Conservation (phyloP, 2,113 vertebrate species). For the Aspiorhynchus laticeps region DNA sequence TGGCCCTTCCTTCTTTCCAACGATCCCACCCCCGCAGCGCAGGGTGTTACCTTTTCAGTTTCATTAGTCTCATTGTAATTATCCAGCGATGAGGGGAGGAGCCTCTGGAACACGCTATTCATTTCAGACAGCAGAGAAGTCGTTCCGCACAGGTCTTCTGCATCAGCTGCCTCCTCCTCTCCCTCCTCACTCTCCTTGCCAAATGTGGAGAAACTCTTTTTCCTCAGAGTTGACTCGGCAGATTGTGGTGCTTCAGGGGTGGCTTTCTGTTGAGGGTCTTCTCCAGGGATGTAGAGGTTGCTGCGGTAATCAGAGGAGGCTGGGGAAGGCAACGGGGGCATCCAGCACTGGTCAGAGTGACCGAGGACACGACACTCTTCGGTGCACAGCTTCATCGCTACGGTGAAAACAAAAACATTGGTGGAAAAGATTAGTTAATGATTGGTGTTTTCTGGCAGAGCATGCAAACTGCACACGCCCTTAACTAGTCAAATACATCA, state of each 20-base stretch:
- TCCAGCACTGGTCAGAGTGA: slow-evolving; percentile 98
- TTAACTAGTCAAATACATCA: slow-evolving; percentile 65
- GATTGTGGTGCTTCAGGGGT: slow-evolving; percentile 77
- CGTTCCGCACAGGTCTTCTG: slow-evolving; percentile 76
- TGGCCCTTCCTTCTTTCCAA: slow-evolving; percentile 89
- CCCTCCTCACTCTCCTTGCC: slow-evolving; percentile 81
- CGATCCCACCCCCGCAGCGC: slow-evolving; percentile 73
- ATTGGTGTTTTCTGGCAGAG: slow-evolving; percentile 24
- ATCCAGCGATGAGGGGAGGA: slow-evolving; percentile 89
- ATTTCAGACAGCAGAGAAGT: slow-evolving; percentile 92
- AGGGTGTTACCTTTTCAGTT: slow-evolving; percentile 70
- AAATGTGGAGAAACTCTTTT: slow-evolving; percentile 94
- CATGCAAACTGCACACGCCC: slow-evolving; percentile 49
- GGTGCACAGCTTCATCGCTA: slow-evolving; percentile 93
- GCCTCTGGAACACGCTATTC: slow-evolving; percentile 95
- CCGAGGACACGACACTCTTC: slow-evolving; percentile 95
- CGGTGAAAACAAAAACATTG: slow-evolving; percentile 20
- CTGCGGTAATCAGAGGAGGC: slow-evolving; percentile 89
- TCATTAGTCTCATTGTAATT: slow-evolving; percentile 82
- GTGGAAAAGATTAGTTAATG: slow-evolving; percentile 35
- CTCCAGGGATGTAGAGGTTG: slow-evolving; percentile 95
- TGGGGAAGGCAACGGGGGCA: slow-evolving; percentile 87
- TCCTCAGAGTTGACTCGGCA: slow-evolving; percentile 77
- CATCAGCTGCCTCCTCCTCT: slow-evolving; percentile 50
- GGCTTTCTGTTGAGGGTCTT: slow-evolving; percentile 77